A percentile compares a stretch with the other conserved stretches of the same genome.
Evolutionary conservation across 2,888 invertebrate genomes (phyloP).

Genomic region (Netelia melanura): DNA sequence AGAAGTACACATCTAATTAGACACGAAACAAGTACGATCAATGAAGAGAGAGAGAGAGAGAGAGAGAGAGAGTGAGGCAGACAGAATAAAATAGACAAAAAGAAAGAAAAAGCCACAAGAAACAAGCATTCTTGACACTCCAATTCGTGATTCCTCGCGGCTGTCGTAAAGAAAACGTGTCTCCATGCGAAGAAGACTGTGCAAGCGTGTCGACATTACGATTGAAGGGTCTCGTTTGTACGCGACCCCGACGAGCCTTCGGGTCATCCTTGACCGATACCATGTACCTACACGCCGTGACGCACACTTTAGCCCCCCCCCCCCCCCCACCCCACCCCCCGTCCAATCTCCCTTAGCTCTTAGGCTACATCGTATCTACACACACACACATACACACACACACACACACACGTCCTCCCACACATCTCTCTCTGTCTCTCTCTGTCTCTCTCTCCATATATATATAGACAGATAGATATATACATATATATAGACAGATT

Average conservation of each 20-base stretch:
- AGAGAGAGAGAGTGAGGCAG: not conserved
- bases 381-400: too few species aligned
- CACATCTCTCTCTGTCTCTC: too few species aligned
- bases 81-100: not conserved
- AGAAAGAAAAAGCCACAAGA: not conserved
- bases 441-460: not conserved
- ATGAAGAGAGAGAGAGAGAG: not conserved
- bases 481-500: not conserved
- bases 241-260: conserved; percentile 10
- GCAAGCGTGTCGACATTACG: conserved; percentile 23
- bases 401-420: too few species aligned
- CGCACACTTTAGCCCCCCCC: too few species aligned
- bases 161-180: not conserved
- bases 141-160: conserved; percentile 8
- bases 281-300: not conserved
- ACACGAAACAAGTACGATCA: too few species aligned
- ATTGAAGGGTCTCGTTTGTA: conserved; percentile 50
- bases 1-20: too few species aligned
- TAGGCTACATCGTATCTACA: too few species aligned
- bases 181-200: conserved; percentile 7
- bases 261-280: conserved; percentile 34
- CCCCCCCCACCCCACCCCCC: not conserved
- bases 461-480: not conserved
- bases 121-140: conserved; percentile 12
- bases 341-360: conserved; percentile 24